Base-by-base conservation (phyloP, 2,113 vertebrate species). In the Gadus chalcogrammus region DNA sequence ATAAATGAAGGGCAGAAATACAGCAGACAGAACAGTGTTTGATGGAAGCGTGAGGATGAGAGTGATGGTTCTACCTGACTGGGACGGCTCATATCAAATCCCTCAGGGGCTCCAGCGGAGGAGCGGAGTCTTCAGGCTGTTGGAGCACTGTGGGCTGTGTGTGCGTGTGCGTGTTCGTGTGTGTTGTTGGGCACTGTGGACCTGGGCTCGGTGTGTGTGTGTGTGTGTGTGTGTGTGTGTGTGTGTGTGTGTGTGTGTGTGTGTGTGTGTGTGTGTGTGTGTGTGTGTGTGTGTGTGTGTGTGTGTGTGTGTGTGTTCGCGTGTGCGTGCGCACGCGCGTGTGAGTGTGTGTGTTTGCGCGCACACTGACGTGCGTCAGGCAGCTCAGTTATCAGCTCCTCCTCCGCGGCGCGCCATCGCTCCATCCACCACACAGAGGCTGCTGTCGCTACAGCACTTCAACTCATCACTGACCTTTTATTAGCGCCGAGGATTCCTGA, bases 61-160 rank as follows among this genome's bases (percentile, higher is more conserved):
- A 82, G 72, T 78, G 62, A 82, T 73, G 72, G 77, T 67, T 86
- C 84, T 89, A 91, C 90, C 92, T 93, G 84, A 83, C 86, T 89
- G 76, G 79, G 78, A 83, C 81, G 78, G 71, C 82, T 87, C 88
- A 91, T 92, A 89, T 77, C 87, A 83, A 82, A 84, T 83, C 83
- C 87, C 68, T 78, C 79, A 81, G 85, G 84, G 82, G 85, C 77
- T 73, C 53, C 70, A 68, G 83, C 22, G 81, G 69, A 28, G 76
- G 70, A 59, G 81, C 64, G 79, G 76, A 15, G 87, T 77, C 84
- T 81, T 80, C 87, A 77, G 82, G 82, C 81, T 76, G 65, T 67
- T 68, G 55, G 71, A 77, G 69, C 68, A 58, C 17, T 58, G 55
- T 16, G 55, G 15, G 15, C 7, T 56, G 13, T 4, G 55, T 56